Percentiles rank a stretch among this genome's conserved stretches.
Evolutionary conservation across 2,797 vertebrate genomes (phyloP).

Genomic region (Neomorphus geoffroyi): DNA sequence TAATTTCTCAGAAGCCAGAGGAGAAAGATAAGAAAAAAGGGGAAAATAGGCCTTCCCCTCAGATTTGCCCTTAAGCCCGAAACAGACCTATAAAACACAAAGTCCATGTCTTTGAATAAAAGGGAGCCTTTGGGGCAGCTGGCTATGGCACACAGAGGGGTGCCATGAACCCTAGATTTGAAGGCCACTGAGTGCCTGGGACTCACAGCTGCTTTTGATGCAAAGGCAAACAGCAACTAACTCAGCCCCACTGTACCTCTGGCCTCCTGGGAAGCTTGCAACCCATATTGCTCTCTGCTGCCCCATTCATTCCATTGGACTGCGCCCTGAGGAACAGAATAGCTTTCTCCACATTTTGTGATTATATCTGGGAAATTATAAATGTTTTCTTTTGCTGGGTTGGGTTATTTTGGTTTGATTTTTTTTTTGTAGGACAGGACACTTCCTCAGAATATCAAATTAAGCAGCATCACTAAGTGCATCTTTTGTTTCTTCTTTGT

Average conservation of each 20-base stretch:
- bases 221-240: accelerated
- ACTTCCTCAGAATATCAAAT: constrained; percentile 15
- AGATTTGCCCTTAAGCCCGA: background rate
- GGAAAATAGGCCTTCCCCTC: background rate
- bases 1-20: background rate
- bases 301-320: background rate
- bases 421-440: background rate
- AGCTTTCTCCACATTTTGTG: background rate
- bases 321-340: background rate
- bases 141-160: background rate
- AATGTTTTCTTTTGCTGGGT: background rate
- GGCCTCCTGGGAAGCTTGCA: background rate
- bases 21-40: background rate
- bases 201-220: background rate
- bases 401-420: constrained; percentile 15
- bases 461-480: background rate
- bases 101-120: accelerated
- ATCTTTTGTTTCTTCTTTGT: background rate
- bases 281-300: background rate
- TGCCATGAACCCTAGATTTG: background rate
- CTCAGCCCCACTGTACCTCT: accelerated
- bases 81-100: background rate
- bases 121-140: background rate
- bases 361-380: constrained; percentile 20
- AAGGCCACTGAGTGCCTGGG: background rate